A percentile compares a stretch with the other conserved stretches of the same genome.
Conservation (phyloP, 1,140 invertebrate species). For the Trichonephila clavata region DNA sequence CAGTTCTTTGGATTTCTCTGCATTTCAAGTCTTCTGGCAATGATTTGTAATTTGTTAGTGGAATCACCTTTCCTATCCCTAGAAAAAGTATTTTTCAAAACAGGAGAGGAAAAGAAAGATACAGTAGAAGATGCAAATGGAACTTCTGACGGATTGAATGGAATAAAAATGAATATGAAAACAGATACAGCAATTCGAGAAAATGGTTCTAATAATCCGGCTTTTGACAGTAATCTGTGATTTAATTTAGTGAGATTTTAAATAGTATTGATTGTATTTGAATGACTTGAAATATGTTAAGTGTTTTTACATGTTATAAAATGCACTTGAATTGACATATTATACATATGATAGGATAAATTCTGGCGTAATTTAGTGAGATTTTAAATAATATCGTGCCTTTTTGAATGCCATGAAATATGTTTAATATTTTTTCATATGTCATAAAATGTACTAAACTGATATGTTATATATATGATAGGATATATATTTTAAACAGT, state of each 20-base stretch:
- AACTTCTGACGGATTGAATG: too few species aligned
- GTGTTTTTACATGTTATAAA: too few species aligned
- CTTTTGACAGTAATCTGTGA: background rate
- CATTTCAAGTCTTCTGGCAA: slow-evolving; percentile 1
- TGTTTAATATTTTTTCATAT: too few species aligned
- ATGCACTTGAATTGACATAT: too few species aligned
- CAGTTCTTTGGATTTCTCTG: slow-evolving; percentile 9
- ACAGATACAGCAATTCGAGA: background rate
- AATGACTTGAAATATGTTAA: too few species aligned
- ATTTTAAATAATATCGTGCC: background rate
- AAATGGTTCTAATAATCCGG: background rate
- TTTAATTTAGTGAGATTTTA: background rate
- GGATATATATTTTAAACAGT: too few species aligned
- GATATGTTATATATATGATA: too few species aligned
- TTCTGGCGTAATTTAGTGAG: background rate
- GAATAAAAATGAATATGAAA: background rate
- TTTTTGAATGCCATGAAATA: background rate
- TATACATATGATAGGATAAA: too few species aligned
- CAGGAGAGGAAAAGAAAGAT: background rate
- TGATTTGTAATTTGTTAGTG: slow-evolving; percentile 9
- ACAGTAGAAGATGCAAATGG: background rate
- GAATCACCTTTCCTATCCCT: slow-evolving; percentile 38
- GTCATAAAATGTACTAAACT: too few species aligned
- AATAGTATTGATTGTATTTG: background rate
- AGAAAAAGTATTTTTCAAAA: background rate